These are phyloP conservation scores for Nannospalax galili DNA, from an alignment of 2,113 vertebrate genomes.

Conservation along the genomic window DNA sequence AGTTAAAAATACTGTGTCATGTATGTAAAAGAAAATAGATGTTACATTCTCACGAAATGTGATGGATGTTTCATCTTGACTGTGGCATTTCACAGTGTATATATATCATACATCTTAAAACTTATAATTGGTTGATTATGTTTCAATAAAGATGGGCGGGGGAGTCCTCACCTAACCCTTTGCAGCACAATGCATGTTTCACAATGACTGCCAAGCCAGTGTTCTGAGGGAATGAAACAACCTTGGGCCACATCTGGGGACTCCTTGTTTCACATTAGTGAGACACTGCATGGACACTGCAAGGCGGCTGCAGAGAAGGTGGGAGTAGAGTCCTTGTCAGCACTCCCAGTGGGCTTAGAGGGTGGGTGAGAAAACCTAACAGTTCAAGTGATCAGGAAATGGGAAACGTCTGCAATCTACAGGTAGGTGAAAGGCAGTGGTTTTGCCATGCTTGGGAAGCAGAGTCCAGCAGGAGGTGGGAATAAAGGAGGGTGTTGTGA, in stretches of 20 bases:
- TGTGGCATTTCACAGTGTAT: not conserved
- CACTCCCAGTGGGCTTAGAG: not conserved
- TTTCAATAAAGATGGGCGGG: not conserved
- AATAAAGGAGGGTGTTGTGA: slow-evolving; percentile 62
- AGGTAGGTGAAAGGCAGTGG: slow-evolving; percentile 48
- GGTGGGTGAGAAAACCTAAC: not conserved
- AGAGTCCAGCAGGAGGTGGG: not conserved
- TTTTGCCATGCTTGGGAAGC: slow-evolving; percentile 51
- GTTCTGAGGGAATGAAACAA: not conserved
- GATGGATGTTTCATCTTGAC: not conserved
- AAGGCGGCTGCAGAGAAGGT: too few species aligned
- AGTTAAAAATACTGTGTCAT: not conserved
- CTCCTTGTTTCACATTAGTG: not conserved
- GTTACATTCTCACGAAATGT: not conserved
- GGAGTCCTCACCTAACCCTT: not conserved
- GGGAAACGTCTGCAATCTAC: slow-evolving; percentile 44
- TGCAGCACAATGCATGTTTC: not conserved
- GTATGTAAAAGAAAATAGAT: not conserved
- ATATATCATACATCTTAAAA: not conserved
- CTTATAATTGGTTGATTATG: not conserved
- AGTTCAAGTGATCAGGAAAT: not conserved
- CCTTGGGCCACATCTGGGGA: not conserved
- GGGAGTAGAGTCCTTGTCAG: too few species aligned
- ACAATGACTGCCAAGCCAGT: not conserved
- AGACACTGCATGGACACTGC: not conserved